Percentiles rank a stretch among this genome's conserved stretches.
These are phyloP conservation scores for Halcyon smyrnensis DNA, from an alignment of 2,797 vertebrate species.

Conservation along the genomic window DNA sequence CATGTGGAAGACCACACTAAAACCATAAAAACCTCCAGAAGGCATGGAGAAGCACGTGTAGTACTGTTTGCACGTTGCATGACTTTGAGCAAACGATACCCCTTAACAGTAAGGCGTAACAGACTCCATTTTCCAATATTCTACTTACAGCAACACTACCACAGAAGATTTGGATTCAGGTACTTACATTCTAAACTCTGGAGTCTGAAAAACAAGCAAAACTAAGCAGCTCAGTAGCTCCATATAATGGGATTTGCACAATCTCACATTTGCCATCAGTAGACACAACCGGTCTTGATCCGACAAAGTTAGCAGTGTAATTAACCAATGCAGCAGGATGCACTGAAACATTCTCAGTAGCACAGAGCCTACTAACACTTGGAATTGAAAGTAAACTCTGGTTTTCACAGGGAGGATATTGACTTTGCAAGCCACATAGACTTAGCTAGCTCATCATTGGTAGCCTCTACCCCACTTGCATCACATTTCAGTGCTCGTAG, in stretches of 20 bases:
- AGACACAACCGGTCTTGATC: neutral
- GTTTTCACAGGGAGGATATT: fast-evolving
- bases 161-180: neutral
- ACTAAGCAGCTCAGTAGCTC: neutral
- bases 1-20: neutral
- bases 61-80: fast-evolving
- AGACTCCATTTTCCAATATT: neutral
- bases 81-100: neutral
- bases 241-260: neutral
- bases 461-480: neutral
- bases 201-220: neutral
- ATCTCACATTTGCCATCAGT: neutral
- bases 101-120: neutral
- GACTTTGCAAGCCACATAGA: neutral
- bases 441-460: neutral
- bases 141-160: neutral
- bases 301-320: neutral
- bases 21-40: neutral
- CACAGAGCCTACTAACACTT: neutral
- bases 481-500: neutral
- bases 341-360: neutral
- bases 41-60: neutral
- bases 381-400: neutral
- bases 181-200: neutral
- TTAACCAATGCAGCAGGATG: neutral